Conservation (phyloP, 2,113 vertebrate species). For the Ctenomys sociabilis region DNA sequence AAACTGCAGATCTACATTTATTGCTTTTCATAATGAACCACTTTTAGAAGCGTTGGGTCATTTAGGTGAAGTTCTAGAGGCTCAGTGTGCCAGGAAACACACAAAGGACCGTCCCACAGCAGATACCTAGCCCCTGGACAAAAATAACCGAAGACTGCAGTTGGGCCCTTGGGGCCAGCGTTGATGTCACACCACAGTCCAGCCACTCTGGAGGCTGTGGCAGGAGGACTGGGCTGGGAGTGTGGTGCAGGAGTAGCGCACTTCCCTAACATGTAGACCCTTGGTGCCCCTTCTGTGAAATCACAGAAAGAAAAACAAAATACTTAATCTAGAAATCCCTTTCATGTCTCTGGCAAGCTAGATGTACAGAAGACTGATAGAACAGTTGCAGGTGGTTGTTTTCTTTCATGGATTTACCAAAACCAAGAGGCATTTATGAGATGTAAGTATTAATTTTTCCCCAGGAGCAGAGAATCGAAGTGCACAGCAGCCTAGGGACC, state of each 20-base stretch:
- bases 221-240: background rate
- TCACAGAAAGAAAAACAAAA: background rate
- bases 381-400: background rate
- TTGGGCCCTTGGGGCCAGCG: background rate
- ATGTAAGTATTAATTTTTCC: background rate
- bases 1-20: background rate
- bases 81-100: background rate
- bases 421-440: background rate
- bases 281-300: background rate
- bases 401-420: background rate
- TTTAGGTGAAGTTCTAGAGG: background rate
- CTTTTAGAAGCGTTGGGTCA: background rate
- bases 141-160: background rate
- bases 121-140: background rate
- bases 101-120: background rate
- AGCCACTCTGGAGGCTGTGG: background rate
- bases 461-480: background rate
- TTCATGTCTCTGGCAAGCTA: background rate
- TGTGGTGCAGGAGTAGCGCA: background rate
- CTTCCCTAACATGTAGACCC: background rate
- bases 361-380: background rate
- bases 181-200: background rate
- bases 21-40: background rate
- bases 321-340: background rate
- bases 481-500: accelerated